Evolutionary conservation across 1,140 invertebrate species (phyloP), one percentile per base, ranked within the genome.

Genomic region (Drosophila virilis): DNA sequence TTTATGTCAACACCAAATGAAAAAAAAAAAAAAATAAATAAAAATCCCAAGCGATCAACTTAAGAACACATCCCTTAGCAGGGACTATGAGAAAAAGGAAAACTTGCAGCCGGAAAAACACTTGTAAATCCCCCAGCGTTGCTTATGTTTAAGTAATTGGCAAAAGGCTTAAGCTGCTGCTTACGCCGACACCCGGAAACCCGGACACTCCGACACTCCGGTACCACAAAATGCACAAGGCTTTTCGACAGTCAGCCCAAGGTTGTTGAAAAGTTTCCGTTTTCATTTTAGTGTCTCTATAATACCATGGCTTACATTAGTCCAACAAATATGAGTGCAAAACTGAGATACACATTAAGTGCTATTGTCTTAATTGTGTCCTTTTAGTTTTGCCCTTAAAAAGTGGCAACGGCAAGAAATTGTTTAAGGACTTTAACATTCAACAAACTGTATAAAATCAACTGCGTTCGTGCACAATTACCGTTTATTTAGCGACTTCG

Each of bases 61-160:
- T 48, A 52, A 78, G 58, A 51, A 35, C 37, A 46, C 52, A 69
- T 61, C 67, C 46, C 54, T 38, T n/a, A 37, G 6, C 50, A 37
- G 61, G 57, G 64, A 51, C 45, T 54, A 37, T 13, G 42, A 69
- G 32, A 32, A 65, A 32, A 66, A 42, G 38, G 40, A 12, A 73
- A 73, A 62, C 62, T 69, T 46, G 61, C 42, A 69, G 71, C 58
- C 15, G 59, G 59, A 66, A 80, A 73, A 85, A 85, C 65, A 85
- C 81, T 85, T 85, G 74, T 75, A 86, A 81, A 72, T 88, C 83
- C 83, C 79, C 55, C 6, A 61, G 59, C 77, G 73, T 78, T 77
- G 73, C 83, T 86, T 86, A 89, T 86, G 83, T 83, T 86, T 83
- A 86, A 86, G 83, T 88, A 86, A 86, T 86, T 86, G 83, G 84